Conservation (phyloP, 2,797 vertebrate species). For the Spondyliosoma cantharus region DNA sequence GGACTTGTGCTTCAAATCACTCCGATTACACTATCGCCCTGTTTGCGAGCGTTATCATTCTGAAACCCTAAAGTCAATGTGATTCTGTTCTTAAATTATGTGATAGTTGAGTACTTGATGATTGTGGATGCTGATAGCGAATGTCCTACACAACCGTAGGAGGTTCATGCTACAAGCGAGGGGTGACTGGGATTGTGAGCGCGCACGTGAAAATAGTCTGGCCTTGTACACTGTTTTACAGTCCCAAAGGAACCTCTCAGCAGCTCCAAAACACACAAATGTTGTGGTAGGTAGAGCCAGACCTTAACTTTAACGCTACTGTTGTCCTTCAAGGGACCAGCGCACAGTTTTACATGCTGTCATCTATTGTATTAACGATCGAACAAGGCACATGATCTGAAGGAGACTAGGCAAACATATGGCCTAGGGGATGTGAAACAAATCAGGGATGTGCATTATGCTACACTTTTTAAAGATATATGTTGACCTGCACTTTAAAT, state of each 20-base stretch:
- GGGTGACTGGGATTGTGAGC: conserved; percentile 9
- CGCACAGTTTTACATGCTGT: too few relatives aligned
- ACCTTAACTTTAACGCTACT: too few relatives aligned
- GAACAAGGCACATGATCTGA: too few relatives aligned
- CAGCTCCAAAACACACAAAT: not conserved
- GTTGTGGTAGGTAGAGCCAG: not conserved
- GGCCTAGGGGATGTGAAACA: too few relatives aligned
- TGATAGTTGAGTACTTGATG: conserved; percentile 2
- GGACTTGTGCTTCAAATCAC: conserved; percentile 44
- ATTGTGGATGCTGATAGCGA: conserved; percentile 20
- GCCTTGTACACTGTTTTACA: not conserved
- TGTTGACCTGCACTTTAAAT: too few relatives aligned
- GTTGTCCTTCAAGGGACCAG: too few relatives aligned
- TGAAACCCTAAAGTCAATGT: conserved; percentile 34
- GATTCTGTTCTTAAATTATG: conserved; percentile 31
- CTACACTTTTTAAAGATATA: too few relatives aligned
- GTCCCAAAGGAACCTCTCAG: not conserved
- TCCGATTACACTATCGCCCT: conserved; percentile 39
- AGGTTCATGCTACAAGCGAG: not conserved
- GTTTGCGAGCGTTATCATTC: conserved; percentile 33
- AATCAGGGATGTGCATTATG: too few relatives aligned
- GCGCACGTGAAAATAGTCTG: not conserved
- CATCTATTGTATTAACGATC: too few relatives aligned
- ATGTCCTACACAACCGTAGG: not conserved
- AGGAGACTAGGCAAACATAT: too few relatives aligned